A percentile compares a stretch with the other conserved stretches of the same genome.
phyloP scores from a whole-genome alignment of 2,888 invertebrate genomes.

The Epinotia ramella region DNA sequence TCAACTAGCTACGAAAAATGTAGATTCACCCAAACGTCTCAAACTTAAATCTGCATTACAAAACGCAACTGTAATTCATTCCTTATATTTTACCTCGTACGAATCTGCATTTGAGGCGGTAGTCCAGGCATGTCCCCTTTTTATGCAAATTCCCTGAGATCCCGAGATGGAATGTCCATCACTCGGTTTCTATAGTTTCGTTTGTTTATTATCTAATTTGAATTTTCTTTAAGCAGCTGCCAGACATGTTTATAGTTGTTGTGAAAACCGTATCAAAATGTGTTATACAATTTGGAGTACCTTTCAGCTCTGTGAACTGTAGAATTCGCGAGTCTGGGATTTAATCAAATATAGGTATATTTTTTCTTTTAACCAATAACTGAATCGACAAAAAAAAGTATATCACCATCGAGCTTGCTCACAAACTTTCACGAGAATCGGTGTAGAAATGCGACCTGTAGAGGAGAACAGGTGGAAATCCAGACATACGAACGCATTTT shows the following conservation, averaged over 20 bases:
- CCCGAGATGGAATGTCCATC: constrained; percentile 80
- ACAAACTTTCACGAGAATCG: too few relatives aligned
- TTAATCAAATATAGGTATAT: too few relatives aligned
- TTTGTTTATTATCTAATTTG: constrained; percentile 76
- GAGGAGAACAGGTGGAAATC: too few relatives aligned
- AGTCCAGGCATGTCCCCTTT: constrained; percentile 62
- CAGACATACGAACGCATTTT: too few relatives aligned
- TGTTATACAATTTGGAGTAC: not conserved
- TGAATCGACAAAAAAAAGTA: too few relatives aligned
- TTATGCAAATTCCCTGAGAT: constrained; percentile 78
- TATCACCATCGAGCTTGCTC: too few relatives aligned
- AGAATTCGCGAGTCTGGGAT: too few relatives aligned
- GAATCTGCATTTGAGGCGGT: constrained; percentile 77
- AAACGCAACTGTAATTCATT: constrained; percentile 38
- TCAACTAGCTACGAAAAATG: too few relatives aligned
- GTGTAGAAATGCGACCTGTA: too few relatives aligned
- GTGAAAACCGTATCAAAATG: not conserved
- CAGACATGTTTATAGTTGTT: constrained; percentile 5
- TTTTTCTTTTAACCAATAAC: too few relatives aligned
- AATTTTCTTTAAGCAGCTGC: constrained; percentile 70
- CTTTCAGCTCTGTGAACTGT: not conserved
- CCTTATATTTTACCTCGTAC: constrained; percentile 38
- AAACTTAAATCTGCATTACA: constrained; percentile 34
- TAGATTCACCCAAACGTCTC: constrained; percentile 16
- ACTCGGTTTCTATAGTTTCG: constrained; percentile 61